These are phyloP conservation scores for Eudemis profundana DNA, from an alignment of 2,888 invertebrate species.

Conservation along the genomic window DNA sequence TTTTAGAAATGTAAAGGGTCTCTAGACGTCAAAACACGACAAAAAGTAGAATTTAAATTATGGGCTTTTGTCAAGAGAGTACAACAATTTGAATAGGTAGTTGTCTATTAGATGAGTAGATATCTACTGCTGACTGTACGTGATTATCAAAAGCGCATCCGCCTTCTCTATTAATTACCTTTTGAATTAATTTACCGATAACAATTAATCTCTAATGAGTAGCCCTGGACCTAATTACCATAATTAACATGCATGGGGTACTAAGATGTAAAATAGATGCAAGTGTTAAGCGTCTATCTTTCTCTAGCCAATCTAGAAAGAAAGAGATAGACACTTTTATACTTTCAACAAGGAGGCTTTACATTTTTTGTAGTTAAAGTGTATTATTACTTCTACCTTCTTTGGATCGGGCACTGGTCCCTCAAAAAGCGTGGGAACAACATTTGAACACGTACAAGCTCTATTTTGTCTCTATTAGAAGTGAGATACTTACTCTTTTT, in stretches of 20 bases:
- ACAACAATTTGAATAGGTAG: too few species aligned
- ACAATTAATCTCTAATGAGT: background rate
- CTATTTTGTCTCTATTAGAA: conserved; percentile 1
- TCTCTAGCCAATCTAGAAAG: background rate
- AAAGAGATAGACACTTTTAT: background rate
- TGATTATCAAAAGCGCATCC: background rate
- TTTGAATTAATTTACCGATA: background rate
- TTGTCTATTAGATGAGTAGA: too few species aligned
- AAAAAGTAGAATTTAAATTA: too few species aligned
- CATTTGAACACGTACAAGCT: conserved; percentile 18
- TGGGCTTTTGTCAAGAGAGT: too few species aligned
- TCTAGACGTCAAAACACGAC: too few species aligned
- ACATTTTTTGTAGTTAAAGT: conserved; percentile 9
- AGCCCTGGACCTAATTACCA: background rate
- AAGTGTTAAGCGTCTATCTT: background rate
- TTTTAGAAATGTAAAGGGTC: too few species aligned
- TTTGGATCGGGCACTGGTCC: conserved; percentile 5
- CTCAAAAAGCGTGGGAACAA: conserved; percentile 14
- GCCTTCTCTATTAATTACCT: background rate
- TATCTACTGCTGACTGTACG: too few species aligned
- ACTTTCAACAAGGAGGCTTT: background rate
- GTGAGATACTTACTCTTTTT: background rate
- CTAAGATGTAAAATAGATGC: background rate
- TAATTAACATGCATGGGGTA: conserved; percentile 2
- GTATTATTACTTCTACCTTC: conserved; percentile 14